Evolutionary conservation across 2,888 invertebrate genomes (phyloP).

Genomic region (Temnothorax rugatulus): DNA sequence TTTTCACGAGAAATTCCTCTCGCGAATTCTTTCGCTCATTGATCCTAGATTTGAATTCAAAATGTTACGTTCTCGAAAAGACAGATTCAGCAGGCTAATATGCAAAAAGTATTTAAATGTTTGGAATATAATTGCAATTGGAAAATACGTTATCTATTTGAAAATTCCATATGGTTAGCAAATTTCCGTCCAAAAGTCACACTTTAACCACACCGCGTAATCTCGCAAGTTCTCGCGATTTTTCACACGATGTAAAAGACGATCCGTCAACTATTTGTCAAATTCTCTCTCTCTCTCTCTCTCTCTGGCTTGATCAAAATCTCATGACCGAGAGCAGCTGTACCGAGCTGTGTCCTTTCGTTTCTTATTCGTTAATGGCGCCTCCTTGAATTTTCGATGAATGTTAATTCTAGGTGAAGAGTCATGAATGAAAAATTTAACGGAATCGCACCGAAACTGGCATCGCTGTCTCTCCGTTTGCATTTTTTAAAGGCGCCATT

Average conservation of each 20-base stretch:
- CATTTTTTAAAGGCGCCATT: neutral
- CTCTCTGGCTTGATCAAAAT: conserved; percentile 7
- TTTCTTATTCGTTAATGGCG: neutral
- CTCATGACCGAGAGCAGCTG: neutral
- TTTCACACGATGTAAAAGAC: conserved; percentile 3
- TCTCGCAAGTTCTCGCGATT: conserved; percentile 1
- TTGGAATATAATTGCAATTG: neutral
- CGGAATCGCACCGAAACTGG: conserved; percentile 5
- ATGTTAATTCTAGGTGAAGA: conserved; percentile 11
- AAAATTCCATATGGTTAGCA: neutral
- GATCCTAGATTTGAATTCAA: neutral
- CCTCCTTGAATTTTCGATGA: neutral
- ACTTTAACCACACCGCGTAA: neutral
- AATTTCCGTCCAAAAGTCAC: neutral
- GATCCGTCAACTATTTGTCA: conserved; percentile 16
- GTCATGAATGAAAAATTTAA: conserved; percentile 37
- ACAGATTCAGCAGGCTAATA: neutral
- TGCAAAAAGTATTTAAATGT: neutral
- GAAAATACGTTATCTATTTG: neutral
- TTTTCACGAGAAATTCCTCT: neutral
- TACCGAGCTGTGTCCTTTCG: neutral
- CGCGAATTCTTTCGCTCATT: neutral
- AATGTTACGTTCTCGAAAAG: neutral
- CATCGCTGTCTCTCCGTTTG: neutral
- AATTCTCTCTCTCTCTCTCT: neutral